phyloP scores from a whole-genome alignment of 2,888 invertebrate species.

The Sinodicranocentrus sp. region DNA sequence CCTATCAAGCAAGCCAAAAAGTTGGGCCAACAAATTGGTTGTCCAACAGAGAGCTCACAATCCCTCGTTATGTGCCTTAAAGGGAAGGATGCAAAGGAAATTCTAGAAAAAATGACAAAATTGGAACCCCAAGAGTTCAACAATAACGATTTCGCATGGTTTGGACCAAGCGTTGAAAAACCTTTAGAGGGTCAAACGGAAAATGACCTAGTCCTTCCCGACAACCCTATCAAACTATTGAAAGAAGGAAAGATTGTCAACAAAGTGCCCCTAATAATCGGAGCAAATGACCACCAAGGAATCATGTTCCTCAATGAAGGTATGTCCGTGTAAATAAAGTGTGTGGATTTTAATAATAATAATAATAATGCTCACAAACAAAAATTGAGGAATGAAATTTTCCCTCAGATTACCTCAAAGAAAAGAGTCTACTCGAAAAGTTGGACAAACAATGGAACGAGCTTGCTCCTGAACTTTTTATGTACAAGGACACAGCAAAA shows the following conservation, averaged over 20 bases:
- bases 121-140: slow-evolving; percentile 32
- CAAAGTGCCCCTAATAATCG: slow-evolving; percentile 55
- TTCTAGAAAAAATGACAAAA: slow-evolving; percentile 53
- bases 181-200: slow-evolving; percentile 59
- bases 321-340: slow-evolving; percentile 31
- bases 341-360: not conserved
- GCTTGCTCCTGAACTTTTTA: slow-evolving; percentile 42
- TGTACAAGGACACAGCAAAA: slow-evolving; percentile 54
- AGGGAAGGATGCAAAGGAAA: slow-evolving; percentile 47
- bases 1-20: slow-evolving; percentile 71
- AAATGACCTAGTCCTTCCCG: slow-evolving; percentile 55
- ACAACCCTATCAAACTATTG: slow-evolving; percentile 64
- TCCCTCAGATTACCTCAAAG: slow-evolving; percentile 36
- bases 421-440: slow-evolving; percentile 38
- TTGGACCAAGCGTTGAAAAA: slow-evolving; percentile 69
- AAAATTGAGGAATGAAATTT: too few relatives aligned
- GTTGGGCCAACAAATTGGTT: slow-evolving; percentile 64
- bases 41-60: slow-evolving; percentile 63
- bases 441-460: slow-evolving; percentile 65
- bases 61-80: slow-evolving; percentile 69
- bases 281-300: slow-evolving; percentile 58
- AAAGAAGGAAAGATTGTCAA: slow-evolving; percentile 65
- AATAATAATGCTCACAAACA: too few relatives aligned
- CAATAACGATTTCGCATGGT: slow-evolving; percentile 27
- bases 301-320: slow-evolving; percentile 28